A percentile compares a stretch with the other conserved stretches of the same genome.
phyloP scores from a whole-genome alignment of 1,140 invertebrate species.

The Caerostris extrusa region DNA sequence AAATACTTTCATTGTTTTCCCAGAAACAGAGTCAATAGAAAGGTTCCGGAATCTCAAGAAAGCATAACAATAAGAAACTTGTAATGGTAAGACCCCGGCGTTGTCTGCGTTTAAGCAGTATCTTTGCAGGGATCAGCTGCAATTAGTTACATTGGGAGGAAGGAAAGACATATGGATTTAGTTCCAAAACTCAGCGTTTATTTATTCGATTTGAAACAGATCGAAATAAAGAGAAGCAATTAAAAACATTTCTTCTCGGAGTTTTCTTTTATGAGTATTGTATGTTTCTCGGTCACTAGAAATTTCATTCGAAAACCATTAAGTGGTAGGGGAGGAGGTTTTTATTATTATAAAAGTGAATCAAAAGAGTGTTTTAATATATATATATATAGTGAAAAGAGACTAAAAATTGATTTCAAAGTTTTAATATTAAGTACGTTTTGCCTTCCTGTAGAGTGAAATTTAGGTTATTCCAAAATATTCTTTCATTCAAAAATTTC shows the following conservation, averaged over 20 bases:
- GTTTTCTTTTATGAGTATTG: background rate
- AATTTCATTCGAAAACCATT: background rate
- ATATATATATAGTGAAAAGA: no score
- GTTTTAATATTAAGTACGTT: no score
- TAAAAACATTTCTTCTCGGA: background rate
- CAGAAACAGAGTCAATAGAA: conserved; percentile 66
- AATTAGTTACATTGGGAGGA: conserved; percentile 41
- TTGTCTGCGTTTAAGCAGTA: conserved; percentile 59
- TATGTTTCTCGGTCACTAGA: background rate
- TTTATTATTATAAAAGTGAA: no score
- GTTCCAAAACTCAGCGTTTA: background rate
- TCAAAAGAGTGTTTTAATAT: no score
- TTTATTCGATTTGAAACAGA: background rate
- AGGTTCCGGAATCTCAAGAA: background rate
- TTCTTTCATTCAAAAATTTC: no score
- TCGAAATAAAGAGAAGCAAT: background rate
- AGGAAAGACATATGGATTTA: background rate
- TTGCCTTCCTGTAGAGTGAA: no score
- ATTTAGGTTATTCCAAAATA: no score
- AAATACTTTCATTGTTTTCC: conserved; percentile 61
- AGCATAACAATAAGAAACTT: conserved; percentile 64
- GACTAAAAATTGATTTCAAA: no score
- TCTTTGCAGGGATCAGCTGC: conserved; percentile 32
- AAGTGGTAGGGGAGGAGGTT: no score
- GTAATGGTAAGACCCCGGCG: conserved; percentile 44